These are phyloP conservation scores for Glomeris maerens DNA, from an alignment of 1,140 invertebrate species.

Conservation along the genomic window DNA sequence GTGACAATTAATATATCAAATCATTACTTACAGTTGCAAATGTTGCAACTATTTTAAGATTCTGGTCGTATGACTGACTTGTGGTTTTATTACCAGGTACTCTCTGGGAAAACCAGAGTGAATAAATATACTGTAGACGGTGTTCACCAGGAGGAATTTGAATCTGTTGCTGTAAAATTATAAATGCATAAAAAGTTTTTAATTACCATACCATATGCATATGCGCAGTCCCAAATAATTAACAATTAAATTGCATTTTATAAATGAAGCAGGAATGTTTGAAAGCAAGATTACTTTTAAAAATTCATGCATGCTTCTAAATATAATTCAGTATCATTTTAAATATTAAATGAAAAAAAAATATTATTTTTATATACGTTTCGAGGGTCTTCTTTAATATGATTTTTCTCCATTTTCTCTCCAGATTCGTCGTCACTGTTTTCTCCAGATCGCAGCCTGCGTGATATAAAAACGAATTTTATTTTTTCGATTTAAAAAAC, in stretches of 20 bases:
- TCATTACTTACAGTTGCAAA: slow-evolving; percentile 39
- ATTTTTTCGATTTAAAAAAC: no score
- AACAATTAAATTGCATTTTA: no score
- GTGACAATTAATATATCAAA: no score
- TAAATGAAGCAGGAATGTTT: no score
- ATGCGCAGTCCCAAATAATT: no score
- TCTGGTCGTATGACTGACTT: slow-evolving; percentile 54
- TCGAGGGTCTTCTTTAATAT: neutral
- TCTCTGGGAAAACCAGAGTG: slow-evolving; percentile 73
- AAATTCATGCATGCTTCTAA: no score
- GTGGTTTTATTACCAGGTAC: slow-evolving; percentile 48
- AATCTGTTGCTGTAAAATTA: slow-evolving; percentile 8
- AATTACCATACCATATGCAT: no score
- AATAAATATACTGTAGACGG: slow-evolving; percentile 74
- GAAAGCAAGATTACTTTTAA: no score
- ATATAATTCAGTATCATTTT: no score
- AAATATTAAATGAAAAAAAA: no score
- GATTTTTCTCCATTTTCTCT: neutral
- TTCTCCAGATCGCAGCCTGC: neutral
- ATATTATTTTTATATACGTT: no score
- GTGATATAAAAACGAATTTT: slow-evolving; percentile 12
- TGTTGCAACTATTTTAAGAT: slow-evolving; percentile 56
- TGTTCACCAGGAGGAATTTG: slow-evolving; percentile 55
- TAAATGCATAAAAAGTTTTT: neutral
- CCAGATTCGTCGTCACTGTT: neutral